Base-by-base conservation (phyloP, 2,888 invertebrate genomes). In the Pinctada fucata region DNA sequence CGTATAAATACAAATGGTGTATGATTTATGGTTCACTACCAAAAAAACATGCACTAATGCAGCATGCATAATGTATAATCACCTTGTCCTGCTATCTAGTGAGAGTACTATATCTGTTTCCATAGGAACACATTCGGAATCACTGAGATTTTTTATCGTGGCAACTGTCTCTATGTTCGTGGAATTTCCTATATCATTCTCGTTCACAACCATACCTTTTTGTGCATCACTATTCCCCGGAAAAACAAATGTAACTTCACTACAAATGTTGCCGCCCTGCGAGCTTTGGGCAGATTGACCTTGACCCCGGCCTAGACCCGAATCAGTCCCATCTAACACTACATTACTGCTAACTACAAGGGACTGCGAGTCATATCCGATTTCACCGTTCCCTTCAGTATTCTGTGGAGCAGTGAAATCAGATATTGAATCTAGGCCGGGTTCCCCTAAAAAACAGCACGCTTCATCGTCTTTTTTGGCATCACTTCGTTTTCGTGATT, bases 381-480 rank as follows among this genome's bases (percentile, higher is more conserved):
- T 48, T 45, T 65, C 73, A 73, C 63, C 50, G 48, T 64, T 52
- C 64, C 47, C 16, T 5, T 13, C 50, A 1, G 5, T n/a, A 49
- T 47, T 45, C 64, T 48, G 64, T 48, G 58, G 31, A 52, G 31
- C 48, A 47, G 52, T 47, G 52, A 48, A 48, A 67, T 75, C 67
- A 51, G 67, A 65, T 50, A 65, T 51, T 75, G 75, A 58, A 52
- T 75, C 67, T 75, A 75, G 68, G 47, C 75, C 68, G 75, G 75
- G 67, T 68, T 75, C 51, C 47, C 69, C 75, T 75, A 75, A 75
- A 75, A 75, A 75, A 75, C 75, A 75, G 45, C 75, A 75, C 31
- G 75, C 66, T 31, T 74, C 74, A 49, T 74, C 74, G 16, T 74
- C 65, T 16, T 49, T 66, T 52, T 71, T 52, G 16, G 8, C 31